Conservation (phyloP, 2,113 vertebrate genomes). For the Reinhardtius hippoglossoides region DNA sequence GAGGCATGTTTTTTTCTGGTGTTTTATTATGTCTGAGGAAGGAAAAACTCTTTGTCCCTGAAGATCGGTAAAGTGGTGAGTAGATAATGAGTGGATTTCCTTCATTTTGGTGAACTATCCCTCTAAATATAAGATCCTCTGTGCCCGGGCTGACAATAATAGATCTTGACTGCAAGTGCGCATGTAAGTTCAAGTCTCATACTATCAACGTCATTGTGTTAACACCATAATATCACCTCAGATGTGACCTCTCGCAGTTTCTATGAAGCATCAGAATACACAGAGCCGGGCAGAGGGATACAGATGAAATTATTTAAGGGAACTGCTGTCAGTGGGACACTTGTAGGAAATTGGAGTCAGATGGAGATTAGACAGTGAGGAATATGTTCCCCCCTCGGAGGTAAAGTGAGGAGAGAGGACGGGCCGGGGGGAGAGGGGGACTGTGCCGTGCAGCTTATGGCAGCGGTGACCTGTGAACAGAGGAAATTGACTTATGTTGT, state of each 20-base stretch:
- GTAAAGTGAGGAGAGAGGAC: constrained; percentile 44
- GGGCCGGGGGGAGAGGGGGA: neutral
- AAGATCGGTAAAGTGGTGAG: no score
- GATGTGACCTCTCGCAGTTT: constrained; percentile 22
- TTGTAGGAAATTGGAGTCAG: constrained; percentile 63
- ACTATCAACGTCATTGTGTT: neutral
- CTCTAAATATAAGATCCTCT: neutral
- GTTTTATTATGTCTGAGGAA: no score
- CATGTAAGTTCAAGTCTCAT: constrained; percentile 17
- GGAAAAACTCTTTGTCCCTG: no score
- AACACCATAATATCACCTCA: neutral
- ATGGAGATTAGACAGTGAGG: constrained; percentile 47
- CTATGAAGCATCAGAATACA: constrained; percentile 21
- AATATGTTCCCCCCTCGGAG: constrained; percentile 35
- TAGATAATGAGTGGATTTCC: no score
- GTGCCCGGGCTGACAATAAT: neutral
- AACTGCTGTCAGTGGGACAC: constrained; percentile 40
- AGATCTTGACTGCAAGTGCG: neutral
- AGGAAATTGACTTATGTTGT: constrained; percentile 49
- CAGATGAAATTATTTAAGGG: constrained; percentile 18
- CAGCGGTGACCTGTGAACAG: constrained; percentile 41
- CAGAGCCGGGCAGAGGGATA: neutral
- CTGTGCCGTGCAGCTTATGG: constrained; percentile 30
- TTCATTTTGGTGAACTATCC: no score
- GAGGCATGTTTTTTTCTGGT: no score